Evolutionary conservation across 2,797 vertebrate species (phyloP).

Genomic region (Graptemys geographica): DNA sequence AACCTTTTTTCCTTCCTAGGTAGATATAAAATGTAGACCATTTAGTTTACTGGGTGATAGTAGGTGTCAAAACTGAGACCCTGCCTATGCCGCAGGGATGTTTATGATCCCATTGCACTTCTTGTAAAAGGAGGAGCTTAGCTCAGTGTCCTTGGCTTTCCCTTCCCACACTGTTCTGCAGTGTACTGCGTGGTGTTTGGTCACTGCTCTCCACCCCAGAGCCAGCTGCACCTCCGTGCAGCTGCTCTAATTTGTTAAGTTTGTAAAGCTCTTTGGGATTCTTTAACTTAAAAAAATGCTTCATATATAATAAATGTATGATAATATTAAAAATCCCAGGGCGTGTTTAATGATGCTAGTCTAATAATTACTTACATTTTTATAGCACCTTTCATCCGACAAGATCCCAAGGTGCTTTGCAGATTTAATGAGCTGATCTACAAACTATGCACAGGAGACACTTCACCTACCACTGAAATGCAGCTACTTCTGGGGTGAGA

Average conservation of each 20-base stretch:
- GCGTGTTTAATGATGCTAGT: not conserved
- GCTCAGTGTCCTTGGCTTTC: not conserved
- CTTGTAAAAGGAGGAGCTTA: not conserved
- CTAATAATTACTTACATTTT: not conserved
- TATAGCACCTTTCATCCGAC: not conserved
- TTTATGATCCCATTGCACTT: not conserved
- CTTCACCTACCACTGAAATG: not conserved
- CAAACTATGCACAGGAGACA: not conserved
- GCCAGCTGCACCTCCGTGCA: not conserved
- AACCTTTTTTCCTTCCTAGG: not conserved
- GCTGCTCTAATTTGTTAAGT: accelerated
- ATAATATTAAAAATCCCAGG: not conserved
- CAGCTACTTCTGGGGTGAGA: not conserved
- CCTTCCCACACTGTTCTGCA: not conserved
- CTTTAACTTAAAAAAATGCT: not conserved
- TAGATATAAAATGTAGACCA: not conserved
- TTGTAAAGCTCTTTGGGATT: not conserved
- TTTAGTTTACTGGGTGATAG: not conserved
- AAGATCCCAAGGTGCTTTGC: slow-evolving; percentile 12
- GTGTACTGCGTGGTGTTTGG: not conserved
- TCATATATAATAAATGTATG: not conserved
- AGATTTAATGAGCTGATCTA: not conserved
- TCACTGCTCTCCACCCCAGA: not conserved
- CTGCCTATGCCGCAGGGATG: not conserved
- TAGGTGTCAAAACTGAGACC: not conserved